A percentile compares a stretch with the other conserved stretches of the same genome.
Evolutionary conservation across 2,888 invertebrate genomes (phyloP).

Genomic region (Harpagoxenus sublaevis): DNA sequence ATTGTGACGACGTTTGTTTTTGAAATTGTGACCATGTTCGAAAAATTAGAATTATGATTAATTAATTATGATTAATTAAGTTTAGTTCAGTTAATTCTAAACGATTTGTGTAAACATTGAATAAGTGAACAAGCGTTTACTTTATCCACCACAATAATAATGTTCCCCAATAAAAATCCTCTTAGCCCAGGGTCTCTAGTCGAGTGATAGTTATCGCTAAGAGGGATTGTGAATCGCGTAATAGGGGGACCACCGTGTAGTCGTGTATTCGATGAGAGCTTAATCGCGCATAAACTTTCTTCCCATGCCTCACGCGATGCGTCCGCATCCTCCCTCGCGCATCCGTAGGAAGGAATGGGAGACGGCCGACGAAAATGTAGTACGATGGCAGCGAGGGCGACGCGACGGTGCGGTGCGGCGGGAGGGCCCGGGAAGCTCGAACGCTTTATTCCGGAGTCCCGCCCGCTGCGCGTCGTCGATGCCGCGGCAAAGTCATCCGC

Average conservation of each 20-base stretch:
- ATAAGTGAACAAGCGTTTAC: background rate
- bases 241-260: background rate
- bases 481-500: slow-evolving; percentile 58
- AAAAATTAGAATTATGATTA: background rate
- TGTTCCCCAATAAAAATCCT: background rate
- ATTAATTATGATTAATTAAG: background rate
- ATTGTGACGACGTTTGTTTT: background rate
- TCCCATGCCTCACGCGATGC: background rate
- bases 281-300: slow-evolving; percentile 39
- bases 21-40: background rate
- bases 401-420: too few species aligned
- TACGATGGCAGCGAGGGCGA: background rate
- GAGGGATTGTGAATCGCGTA: slow-evolving; percentile 4
- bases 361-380: background rate
- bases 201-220: background rate
- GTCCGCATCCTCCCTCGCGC: background rate
- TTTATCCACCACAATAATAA: background rate
- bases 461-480: slow-evolving; percentile 30
- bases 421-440: slow-evolving; percentile 9
- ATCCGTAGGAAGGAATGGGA: background rate
- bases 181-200: background rate
- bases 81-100: background rate
- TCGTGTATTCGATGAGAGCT: slow-evolving; percentile 2
- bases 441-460: slow-evolving; percentile 38
- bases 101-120: background rate